Conservation (phyloP, 2,113 vertebrate genomes). For the Strix uralensis region DNA sequence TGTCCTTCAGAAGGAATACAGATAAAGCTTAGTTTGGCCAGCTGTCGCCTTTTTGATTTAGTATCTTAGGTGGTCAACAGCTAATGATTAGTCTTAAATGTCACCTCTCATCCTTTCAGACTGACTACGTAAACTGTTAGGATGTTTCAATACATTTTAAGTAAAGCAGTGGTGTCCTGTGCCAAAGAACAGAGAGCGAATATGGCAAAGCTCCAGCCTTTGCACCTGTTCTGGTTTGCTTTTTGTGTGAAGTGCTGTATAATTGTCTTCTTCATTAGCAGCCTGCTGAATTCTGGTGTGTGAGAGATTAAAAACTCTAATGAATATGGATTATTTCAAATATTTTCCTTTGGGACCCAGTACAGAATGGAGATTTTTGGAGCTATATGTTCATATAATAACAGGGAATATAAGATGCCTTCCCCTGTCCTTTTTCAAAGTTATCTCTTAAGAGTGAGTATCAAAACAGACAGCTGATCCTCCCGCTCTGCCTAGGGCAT, state of each 20-base stretch:
- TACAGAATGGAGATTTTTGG: neutral
- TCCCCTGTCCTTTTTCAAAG: neutral
- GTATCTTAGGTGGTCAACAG: neutral
- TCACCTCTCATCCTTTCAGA: neutral
- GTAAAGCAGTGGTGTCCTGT: neutral
- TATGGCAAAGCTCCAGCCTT: conserved; percentile 4
- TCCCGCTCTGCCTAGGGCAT: neutral
- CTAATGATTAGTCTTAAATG: neutral
- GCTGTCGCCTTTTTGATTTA: neutral
- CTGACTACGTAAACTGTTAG: neutral
- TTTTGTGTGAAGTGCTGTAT: conserved; percentile 35
- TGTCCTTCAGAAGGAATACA: neutral
- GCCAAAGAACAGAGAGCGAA: neutral
- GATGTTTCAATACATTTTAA: neutral
- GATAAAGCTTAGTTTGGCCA: neutral
- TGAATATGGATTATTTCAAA: conserved; percentile 39
- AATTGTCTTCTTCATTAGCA: conserved; percentile 56
- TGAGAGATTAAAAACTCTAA: conserved; percentile 40
- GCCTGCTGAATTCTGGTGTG: conserved; percentile 31
- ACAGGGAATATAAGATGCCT: neutral
- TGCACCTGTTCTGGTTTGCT: conserved; percentile 46
- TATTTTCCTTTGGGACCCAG: neutral
- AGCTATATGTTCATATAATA: neutral
- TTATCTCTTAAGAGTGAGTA: neutral
- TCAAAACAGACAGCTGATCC: neutral